Base-by-base conservation (phyloP, 2,888 invertebrate genomes). In the Gonocerus acuteangulatus region DNA sequence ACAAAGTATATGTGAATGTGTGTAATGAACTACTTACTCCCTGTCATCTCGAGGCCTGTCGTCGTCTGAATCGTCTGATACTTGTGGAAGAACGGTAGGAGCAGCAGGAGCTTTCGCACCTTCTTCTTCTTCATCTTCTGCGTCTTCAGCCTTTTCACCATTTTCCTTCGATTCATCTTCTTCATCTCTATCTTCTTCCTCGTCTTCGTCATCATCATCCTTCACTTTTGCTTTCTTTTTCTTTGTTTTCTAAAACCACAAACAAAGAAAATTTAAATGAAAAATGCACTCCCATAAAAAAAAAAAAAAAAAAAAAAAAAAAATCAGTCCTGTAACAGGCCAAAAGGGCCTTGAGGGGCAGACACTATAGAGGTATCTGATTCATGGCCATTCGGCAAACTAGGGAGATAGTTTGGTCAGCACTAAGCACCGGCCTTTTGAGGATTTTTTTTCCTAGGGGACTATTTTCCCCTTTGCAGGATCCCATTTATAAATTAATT, bases 11-110 rank as follows among this genome's bases (percentile, higher is more conserved):
- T n/a, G n/a, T n/a, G n/a, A n/a, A n/a, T n/a, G n/a, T n/a, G n/a
- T n/a, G n/a, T n/a, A n/a, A n/a, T n/a, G n/a, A n/a, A n/a, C n/a
- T n/a, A n/a, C n/a, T n/a, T n/a, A n/a, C n/a, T n/a, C n/a, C 66
- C 69, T 6, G 19, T 65, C 65, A 48, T 59, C 64, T n/a, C n/a
- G n/a, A 52, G 71, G 70, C 66, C 70, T 64, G 62, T 80, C 79
- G 64, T 78, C 79, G 68, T 80, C 83, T 1, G 81, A 78, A 71
- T 84, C 84, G 69, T 82, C 84, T 62, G 82, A 82, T 39, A 66
- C 60, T 45, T 39, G 62, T 21, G 62, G 49, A 32, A 65, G 39
- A 27, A 57, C 56, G 18, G 47, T 23, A 22, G 13, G 44, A 9
- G 45, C 62, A 19, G 52, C 64, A 16, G 48, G 62, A 3, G n/a